Evolutionary conservation across 2,888 invertebrate species (phyloP).

Genomic region (Pseudeuparius sepicola): DNA sequence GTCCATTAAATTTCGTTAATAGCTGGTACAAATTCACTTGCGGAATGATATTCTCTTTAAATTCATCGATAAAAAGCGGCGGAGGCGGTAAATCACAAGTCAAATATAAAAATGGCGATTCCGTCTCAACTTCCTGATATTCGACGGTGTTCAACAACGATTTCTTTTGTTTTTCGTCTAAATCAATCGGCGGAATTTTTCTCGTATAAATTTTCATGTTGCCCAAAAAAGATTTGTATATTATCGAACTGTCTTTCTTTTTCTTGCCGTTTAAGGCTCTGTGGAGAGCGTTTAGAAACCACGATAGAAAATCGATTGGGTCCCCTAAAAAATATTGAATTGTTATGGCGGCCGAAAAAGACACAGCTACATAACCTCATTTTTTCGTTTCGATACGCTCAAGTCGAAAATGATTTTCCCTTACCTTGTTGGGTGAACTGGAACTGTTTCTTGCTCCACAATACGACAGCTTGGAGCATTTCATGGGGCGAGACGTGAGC

Average conservation of each 20-base stretch:
- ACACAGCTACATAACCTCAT: too few species aligned
- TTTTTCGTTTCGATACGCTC: too few species aligned
- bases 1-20: slow-evolving; percentile 92
- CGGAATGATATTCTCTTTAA: slow-evolving; percentile 97
- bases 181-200: slow-evolving; percentile 87
- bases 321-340: slow-evolving; percentile 52
- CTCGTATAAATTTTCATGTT: slow-evolving; percentile 83
- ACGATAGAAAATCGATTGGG: slow-evolving; percentile 94
- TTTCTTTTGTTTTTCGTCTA: slow-evolving; percentile 80
- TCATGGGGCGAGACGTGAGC: slow-evolving; percentile 99
- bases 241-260: slow-evolving; percentile 78
- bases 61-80: slow-evolving; percentile 94
- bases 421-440: slow-evolving; percentile 96
- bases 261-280: slow-evolving; percentile 89
- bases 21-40: slow-evolving; percentile 93
- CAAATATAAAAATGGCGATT: slow-evolving; percentile 90
- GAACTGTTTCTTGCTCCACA: slow-evolving; percentile 94
- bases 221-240: slow-evolving; percentile 90
- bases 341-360: too few species aligned
- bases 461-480: slow-evolving; percentile 96
- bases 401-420: neutral
- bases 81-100: slow-evolving; percentile 97
- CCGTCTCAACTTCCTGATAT: slow-evolving; percentile 77
- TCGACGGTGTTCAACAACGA: slow-evolving; percentile 71
- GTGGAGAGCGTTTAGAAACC: slow-evolving; percentile 96